Evolutionary conservation across 2,797 vertebrate genomes (phyloP), one percentile per base, ranked within the genome.

Genomic region (Menidia menidia): DNA sequence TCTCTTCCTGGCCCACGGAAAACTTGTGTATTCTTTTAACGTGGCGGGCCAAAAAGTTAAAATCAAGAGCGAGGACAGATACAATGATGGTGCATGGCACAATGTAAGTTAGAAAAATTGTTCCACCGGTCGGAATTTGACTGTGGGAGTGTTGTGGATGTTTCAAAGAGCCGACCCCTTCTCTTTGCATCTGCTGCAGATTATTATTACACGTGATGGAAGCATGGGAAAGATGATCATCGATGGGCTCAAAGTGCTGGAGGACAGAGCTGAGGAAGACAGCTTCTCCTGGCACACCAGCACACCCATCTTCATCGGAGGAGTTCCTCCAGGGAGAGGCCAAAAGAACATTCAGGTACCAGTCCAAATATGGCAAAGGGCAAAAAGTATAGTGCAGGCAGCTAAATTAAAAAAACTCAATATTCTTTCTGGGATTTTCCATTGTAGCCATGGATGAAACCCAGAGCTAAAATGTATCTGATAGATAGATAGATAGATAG

Each of bases 31-130:
- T 83, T 95, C 95, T 78, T 98, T 98, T 86, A 96, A 95, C 30
- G 88, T 92, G 1, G 95, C 83, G 32, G 89, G 94, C 35, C 92
- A 94, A 69, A 95, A 93, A 81, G 87, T 99, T 85, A 95, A 93
- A 88, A 94, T 98, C 76, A 95, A 77, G 88, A 97, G 94, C 66
- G 92, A 93, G 68, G 92, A 96, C 78, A 96, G 95, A 73, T 97
- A 96, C 85, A 97, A 96, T 11, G 95, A 98, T 48, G 96, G 95
- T 12, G 69, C 81, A 18, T 99, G 97, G 98, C 97, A 99, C 77
- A 93, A 95, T 50, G 98, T 98, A 93, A 95, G 96, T 92, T 48
- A 4, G 2, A 18, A 2, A 47, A 31, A 25, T 18, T 0, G 11
- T 54, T 63, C 47, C 4, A 41, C 54, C 16, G 7, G 2, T 19